phyloP scores from a whole-genome alignment of 2,888 invertebrate genomes.

The Cyaniris semiargus region DNA sequence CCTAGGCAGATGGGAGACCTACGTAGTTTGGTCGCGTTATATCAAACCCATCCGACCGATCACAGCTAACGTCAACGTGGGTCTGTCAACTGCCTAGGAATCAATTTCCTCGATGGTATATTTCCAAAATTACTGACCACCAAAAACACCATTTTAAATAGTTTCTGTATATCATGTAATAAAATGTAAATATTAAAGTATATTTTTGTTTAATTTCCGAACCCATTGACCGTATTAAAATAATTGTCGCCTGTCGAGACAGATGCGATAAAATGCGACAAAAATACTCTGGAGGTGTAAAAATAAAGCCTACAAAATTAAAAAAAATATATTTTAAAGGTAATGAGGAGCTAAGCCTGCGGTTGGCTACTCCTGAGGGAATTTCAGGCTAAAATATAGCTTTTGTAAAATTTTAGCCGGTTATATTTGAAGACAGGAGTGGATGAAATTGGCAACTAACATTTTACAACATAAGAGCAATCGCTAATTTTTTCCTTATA shows the following conservation, averaged over 20 bases:
- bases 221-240: not conserved
- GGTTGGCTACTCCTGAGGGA: not conserved
- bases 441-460: no score
- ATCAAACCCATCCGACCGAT: no score
- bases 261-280: not conserved
- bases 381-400: constrained; percentile 6
- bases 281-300: not conserved
- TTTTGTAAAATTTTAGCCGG: not conserved
- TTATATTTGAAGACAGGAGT: no score
- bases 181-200: constrained; percentile 19
- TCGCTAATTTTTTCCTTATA: no score
- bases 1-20: no score
- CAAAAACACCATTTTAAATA: not conserved
- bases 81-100: no score
- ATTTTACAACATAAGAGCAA: no score
- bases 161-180: not conserved
- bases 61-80: no score
- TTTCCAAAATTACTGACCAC: not conserved
- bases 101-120: no score
- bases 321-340: not conserved
- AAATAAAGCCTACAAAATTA: not conserved
- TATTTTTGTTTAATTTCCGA: not conserved
- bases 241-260: not conserved
- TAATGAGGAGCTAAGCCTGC: not conserved
- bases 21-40: no score